Percentiles rank a stretch among this genome's conserved stretches.
These are phyloP conservation scores for Protonibea diacanthus DNA, from an alignment of 2,797 vertebrate species.

Conservation along the genomic window DNA sequence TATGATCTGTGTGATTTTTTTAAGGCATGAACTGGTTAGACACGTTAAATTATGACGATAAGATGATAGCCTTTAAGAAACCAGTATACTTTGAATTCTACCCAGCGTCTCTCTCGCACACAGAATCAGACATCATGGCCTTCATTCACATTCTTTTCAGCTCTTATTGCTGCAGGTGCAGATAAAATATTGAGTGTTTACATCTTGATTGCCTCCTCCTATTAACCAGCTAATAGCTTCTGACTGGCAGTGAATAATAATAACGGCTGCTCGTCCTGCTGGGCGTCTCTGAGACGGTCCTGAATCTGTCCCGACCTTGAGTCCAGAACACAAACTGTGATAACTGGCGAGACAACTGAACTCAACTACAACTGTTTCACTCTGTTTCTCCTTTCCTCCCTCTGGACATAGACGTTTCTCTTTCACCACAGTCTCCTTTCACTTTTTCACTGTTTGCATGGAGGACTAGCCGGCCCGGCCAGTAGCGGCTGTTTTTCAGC, in stretches of 20 bases:
- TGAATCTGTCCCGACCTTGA: conserved; percentile 22
- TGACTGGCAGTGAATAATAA: conserved; percentile 23
- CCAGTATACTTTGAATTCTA: too few relatives aligned
- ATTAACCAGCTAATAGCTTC: conserved; percentile 16
- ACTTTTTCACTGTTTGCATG: conserved; percentile 3
- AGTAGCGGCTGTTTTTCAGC: conserved; percentile 69
- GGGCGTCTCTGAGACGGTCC: background rate
- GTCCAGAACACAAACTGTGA: conserved; percentile 27
- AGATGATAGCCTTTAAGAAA: too few relatives aligned
- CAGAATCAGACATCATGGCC: background rate
- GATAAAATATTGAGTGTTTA: conserved; percentile 32
- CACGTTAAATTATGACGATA: too few relatives aligned
- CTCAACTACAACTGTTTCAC: conserved; percentile 23
- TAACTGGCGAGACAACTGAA: conserved; percentile 6
- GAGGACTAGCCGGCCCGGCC: conserved; percentile 51
- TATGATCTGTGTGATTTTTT: too few relatives aligned
- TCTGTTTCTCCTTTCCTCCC: background rate
- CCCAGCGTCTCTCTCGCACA: background rate
- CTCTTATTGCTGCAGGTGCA: conserved; percentile 1
- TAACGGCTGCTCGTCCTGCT: background rate
- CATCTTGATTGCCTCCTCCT: conserved; percentile 18
- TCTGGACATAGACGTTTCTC: conserved; percentile 28
- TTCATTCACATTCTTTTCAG: background rate
- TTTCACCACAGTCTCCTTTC: background rate
- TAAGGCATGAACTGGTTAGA: too few relatives aligned